Conservation (phyloP, 2,888 invertebrate genomes). For the Yponomeuta plumbellus region DNA sequence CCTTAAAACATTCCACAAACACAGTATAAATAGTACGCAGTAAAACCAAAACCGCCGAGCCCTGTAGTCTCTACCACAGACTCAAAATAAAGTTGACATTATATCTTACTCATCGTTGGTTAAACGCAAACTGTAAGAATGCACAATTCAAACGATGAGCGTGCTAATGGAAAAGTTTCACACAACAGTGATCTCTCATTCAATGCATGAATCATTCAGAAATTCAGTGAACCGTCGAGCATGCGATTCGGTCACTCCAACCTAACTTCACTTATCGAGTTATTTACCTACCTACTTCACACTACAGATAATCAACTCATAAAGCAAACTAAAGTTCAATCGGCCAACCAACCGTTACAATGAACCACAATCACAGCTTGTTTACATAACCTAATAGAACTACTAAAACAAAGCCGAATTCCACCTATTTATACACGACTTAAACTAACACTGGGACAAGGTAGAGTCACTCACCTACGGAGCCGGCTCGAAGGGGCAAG, state of each 20-base stretch:
- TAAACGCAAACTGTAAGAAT: neutral
- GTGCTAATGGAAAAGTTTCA: slow-evolving; percentile 1
- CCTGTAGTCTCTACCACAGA: no score
- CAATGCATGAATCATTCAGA: neutral
- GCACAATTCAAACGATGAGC: neutral
- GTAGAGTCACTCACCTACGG: neutral
- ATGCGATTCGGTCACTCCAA: neutral
- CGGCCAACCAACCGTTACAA: neutral
- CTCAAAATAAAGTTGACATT: no score
- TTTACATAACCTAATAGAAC: slow-evolving; percentile 14
- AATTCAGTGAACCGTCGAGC: neutral
- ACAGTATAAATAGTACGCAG: no score
- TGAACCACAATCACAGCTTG: neutral
- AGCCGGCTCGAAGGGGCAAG: neutral
- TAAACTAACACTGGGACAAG: no score
- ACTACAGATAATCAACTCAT: neutral
- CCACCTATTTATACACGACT: neutral
- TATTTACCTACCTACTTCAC: neutral
- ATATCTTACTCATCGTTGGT: no score
- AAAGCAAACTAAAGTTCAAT: neutral
- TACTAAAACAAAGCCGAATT: slow-evolving; percentile 15
- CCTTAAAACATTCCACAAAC: no score
- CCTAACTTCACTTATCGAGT: neutral
- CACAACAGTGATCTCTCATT: neutral
- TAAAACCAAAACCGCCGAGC: no score